phyloP scores from a whole-genome alignment of 2,888 invertebrate genomes.

The Merodon equestris region DNA sequence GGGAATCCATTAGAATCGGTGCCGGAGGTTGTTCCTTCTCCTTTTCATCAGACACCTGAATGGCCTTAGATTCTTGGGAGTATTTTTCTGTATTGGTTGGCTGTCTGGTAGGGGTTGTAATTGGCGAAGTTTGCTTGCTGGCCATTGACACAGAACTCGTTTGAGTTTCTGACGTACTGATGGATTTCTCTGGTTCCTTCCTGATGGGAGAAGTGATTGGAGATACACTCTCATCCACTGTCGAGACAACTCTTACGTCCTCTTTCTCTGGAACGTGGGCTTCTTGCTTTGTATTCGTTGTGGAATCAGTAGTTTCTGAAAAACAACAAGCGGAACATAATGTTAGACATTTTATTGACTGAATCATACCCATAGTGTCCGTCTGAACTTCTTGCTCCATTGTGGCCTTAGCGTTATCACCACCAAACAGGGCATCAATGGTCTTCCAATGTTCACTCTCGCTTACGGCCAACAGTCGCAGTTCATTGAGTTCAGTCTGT shows the following conservation, averaged over 20 bases:
- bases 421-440: slow-evolving; percentile 74
- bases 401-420: background rate
- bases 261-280: slow-evolving; percentile 48
- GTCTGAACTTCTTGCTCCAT: slow-evolving; percentile 58
- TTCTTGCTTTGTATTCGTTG: slow-evolving; percentile 73
- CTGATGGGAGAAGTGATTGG: slow-evolving; percentile 74
- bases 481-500: slow-evolving; percentile 73
- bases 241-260: slow-evolving; percentile 71
- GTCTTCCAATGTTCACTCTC: slow-evolving; percentile 78
- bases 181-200: background rate
- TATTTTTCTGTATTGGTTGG: background rate
- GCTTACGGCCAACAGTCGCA: slow-evolving; percentile 73
- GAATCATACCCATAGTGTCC: slow-evolving; percentile 40
- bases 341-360: background rate
- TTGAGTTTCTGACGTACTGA: slow-evolving; percentile 34
- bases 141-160: slow-evolving; percentile 12
- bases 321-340: background rate
- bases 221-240: slow-evolving; percentile 74
- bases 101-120: slow-evolving; percentile 17
- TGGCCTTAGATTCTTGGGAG: background rate
- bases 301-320: slow-evolving; percentile 67
- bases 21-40: background rate
- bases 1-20: slow-evolving; percentile 40
- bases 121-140: slow-evolving; percentile 55
- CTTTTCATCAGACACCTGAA: slow-evolving; percentile 10